phyloP scores from a whole-genome alignment of 1,140 invertebrate genomes.

The Aphidius ervi region DNA sequence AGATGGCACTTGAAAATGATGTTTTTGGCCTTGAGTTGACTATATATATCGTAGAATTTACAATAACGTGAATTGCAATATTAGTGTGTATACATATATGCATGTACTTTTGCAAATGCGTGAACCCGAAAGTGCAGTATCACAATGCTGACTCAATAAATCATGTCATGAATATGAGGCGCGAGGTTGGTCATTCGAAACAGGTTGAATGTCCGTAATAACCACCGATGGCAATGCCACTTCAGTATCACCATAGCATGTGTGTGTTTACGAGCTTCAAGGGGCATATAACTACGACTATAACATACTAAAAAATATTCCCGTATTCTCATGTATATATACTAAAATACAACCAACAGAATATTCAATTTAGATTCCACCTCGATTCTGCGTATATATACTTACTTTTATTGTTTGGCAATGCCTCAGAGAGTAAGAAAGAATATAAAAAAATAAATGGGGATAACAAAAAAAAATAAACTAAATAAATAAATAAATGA shows the following conservation, averaged over 20 bases:
- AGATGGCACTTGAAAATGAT: too few relatives aligned
- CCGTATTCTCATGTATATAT: neutral
- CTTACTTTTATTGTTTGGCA: too few relatives aligned
- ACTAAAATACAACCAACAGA: conserved; percentile 7
- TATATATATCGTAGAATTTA: too few relatives aligned
- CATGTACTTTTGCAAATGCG: neutral
- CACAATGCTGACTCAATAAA: conserved; percentile 30
- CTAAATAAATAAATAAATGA: too few relatives aligned
- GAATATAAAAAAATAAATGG: too few relatives aligned
- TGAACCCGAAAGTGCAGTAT: conserved; percentile 15
- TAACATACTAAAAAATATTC: neutral
- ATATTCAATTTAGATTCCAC: neutral
- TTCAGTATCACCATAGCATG: conserved; percentile 12
- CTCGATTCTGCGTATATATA: neutral
- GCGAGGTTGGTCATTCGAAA: conserved; percentile 28
- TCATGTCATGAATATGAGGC: conserved; percentile 32
- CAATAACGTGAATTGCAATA: too few relatives aligned
- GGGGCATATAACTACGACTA: neutral
- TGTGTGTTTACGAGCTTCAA: conserved; percentile 2
- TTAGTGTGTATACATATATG: neutral
- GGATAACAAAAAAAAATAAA: too few relatives aligned
- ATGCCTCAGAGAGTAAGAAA: too few relatives aligned
- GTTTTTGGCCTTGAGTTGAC: too few relatives aligned
- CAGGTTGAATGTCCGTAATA: conserved; percentile 32
- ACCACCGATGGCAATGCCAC: conserved; percentile 31